Conservation (phyloP, 2,113 vertebrate species). For the Scophthalmus maximus region DNA sequence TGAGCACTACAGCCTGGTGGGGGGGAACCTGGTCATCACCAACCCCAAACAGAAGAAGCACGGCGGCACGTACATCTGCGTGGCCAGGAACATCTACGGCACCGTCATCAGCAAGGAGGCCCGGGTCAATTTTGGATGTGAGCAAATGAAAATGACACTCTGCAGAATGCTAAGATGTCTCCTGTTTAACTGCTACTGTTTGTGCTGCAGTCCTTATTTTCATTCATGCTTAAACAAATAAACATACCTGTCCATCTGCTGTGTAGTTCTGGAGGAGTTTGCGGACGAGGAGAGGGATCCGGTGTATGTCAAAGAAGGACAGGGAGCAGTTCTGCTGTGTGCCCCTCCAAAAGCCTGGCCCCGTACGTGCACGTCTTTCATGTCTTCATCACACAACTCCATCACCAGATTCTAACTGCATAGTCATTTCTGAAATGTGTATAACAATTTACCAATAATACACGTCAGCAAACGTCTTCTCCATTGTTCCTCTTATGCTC, state of each 20-base stretch:
- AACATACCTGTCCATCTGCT: no score
- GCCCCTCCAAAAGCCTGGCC: slow-evolving; percentile 91
- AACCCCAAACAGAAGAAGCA: slow-evolving; percentile 93
- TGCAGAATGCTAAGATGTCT: no score
- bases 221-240: no score
- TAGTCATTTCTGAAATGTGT: background rate
- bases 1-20: slow-evolving; percentile 93
- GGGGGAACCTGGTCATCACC: slow-evolving; percentile 94
- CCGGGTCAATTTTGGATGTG: slow-evolving; percentile 94
- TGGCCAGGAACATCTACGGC: slow-evolving; percentile 92
- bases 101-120: slow-evolving; percentile 95
- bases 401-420: no score
- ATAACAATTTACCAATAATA: no score
- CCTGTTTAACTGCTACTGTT: no score
- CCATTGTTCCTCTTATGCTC: no score
- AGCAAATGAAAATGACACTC: slow-evolving; percentile 79
- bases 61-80: slow-evolving; percentile 90
- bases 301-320: slow-evolving; percentile 90
- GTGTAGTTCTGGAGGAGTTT: slow-evolving; percentile 91
- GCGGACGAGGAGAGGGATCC: slow-evolving; percentile 91
- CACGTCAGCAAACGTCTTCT: background rate
- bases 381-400: background rate
- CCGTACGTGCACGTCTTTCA: slow-evolving; percentile 78
- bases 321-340: slow-evolving; percentile 93
- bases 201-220: no score